phyloP scores from a whole-genome alignment of 2,888 invertebrate genomes.

The Epinotia nisella region DNA sequence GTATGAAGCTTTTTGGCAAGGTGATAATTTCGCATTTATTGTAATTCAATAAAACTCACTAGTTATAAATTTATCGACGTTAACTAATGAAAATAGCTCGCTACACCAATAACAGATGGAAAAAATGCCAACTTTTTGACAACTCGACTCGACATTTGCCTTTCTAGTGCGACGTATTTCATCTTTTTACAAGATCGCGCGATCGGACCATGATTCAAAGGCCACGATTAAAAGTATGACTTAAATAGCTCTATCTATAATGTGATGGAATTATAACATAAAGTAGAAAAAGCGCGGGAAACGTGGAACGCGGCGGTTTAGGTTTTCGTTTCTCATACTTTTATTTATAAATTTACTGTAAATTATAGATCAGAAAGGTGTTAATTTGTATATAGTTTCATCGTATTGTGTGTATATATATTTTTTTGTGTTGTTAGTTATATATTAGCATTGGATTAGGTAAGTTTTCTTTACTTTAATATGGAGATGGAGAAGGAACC shows the following conservation, averaged over 20 bases:
- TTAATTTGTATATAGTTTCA: too few relatives aligned
- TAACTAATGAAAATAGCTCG: slow-evolving; percentile 62
- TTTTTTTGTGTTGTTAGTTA: too few relatives aligned
- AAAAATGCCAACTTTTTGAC: slow-evolving; percentile 79
- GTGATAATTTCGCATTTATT: slow-evolving; percentile 19
- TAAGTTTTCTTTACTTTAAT: too few relatives aligned
- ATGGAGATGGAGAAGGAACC: too few relatives aligned
- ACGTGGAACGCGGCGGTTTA: too few relatives aligned
- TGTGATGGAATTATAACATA: neutral
- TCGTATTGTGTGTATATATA: too few relatives aligned
- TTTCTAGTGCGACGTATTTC: slow-evolving; percentile 37
- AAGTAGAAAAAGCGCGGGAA: too few relatives aligned
- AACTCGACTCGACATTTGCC: slow-evolving; percentile 57
- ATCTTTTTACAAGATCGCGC: neutral
- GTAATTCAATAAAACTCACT: slow-evolving; percentile 41
- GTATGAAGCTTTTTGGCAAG: slow-evolving; percentile 38
- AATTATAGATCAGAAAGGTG: too few relatives aligned
- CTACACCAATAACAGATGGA: slow-evolving; percentile 72
- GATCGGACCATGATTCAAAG: neutral
- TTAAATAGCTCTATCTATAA: slow-evolving; percentile 5
- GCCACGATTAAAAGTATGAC: neutral
- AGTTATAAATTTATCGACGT: slow-evolving; percentile 45
- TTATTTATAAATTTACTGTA: too few relatives aligned
- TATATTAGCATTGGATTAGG: too few relatives aligned
- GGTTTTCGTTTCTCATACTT: too few relatives aligned